Conservation (phyloP, 2,888 invertebrate species). For the Augiades crinisus region DNA sequence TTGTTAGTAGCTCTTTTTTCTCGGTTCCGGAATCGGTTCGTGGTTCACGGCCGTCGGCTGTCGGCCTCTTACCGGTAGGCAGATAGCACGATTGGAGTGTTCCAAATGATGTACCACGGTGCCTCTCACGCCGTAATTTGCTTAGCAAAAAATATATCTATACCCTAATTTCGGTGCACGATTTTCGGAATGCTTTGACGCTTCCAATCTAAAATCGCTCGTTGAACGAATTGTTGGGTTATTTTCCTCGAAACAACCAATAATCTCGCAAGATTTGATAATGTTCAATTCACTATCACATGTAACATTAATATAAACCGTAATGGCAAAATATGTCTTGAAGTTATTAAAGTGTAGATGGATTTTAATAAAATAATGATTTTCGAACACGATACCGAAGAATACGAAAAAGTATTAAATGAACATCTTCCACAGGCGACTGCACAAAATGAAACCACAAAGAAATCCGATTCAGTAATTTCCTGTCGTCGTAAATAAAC, state of each 20-base stretch:
- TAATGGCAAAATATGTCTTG: not conserved
- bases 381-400: not conserved
- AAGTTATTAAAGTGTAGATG: not conserved
- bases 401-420: not conserved
- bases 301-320: not conserved
- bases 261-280: not conserved
- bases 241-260: not conserved
- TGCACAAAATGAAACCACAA: constrained; percentile 28
- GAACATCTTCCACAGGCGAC: constrained; percentile 21
- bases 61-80: constrained; percentile 31
- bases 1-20: constrained; percentile 57
- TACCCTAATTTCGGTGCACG: not conserved
- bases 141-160: not conserved
- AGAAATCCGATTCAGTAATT: constrained; percentile 32
- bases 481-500: constrained; percentile 34
- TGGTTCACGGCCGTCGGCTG: constrained; percentile 58
- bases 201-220: not conserved
- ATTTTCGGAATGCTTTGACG: not conserved
- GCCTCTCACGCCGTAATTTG: not conserved
- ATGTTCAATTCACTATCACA: not conserved
- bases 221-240: not conserved
- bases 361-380: not conserved
- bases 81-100: not conserved
- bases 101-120: not conserved
- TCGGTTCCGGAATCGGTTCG: constrained; percentile 30